phyloP scores from a whole-genome alignment of 2,888 invertebrate species.

The Acleris literana region DNA sequence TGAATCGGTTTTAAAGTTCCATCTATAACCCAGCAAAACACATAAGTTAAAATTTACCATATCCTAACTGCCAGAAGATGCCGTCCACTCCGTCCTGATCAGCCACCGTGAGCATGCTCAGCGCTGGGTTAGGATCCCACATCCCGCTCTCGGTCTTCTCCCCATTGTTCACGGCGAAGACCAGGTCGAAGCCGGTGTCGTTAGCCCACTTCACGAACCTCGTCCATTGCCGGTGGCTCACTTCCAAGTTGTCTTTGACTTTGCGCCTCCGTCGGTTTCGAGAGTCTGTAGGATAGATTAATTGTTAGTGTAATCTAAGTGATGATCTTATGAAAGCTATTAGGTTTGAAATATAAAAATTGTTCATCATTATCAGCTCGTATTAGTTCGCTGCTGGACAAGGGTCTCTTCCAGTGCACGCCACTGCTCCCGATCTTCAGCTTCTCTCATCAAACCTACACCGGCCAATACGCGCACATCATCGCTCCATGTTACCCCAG shows the following conservation, averaged over 20 bases:
- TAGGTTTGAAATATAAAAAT: too few species aligned
- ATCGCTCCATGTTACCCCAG: too few species aligned
- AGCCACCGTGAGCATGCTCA: constrained; percentile 87
- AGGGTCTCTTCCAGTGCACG: too few species aligned
- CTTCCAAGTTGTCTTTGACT: constrained; percentile 43
- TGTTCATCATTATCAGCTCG: too few species aligned
- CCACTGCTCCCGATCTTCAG: too few species aligned
- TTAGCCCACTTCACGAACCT: constrained; percentile 78
- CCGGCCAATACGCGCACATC: too few species aligned
- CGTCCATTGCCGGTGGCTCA: constrained; percentile 61
- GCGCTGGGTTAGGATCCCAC: constrained; percentile 88
- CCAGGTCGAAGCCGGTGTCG: constrained; percentile 84
- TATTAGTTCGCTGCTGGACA: too few species aligned
- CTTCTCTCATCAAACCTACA: too few species aligned
- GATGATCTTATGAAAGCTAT: too few species aligned
- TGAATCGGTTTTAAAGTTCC: too few species aligned
- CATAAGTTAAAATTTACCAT: constrained; percentile 76
- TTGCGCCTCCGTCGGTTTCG: constrained; percentile 2
- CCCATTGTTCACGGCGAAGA: constrained; percentile 87
- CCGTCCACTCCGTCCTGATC: constrained; percentile 85
- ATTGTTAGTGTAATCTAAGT: too few species aligned
- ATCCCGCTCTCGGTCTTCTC: constrained; percentile 72
- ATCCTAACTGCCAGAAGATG: constrained; percentile 89
- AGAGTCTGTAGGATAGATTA: background rate
- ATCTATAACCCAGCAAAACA: too few species aligned